phyloP scores from a whole-genome alignment of 1,140 invertebrate species.

The Ruditapes philippinarum region DNA sequence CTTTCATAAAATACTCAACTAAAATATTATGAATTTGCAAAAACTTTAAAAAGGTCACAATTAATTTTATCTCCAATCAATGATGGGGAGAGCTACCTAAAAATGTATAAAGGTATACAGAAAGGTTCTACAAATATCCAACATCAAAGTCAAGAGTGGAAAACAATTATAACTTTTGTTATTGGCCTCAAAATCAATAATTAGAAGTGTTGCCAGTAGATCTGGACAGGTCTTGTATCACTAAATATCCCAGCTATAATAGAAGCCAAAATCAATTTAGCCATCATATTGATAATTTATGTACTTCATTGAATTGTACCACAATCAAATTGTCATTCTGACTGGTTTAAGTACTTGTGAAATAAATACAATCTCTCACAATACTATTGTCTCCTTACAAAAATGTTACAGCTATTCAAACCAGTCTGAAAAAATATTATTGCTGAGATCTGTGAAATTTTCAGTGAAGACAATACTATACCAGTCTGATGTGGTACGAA shows the following conservation, averaged over 20 bases:
- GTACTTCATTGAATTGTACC: slow-evolving; percentile 8
- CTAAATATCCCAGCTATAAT: slow-evolving; percentile 10
- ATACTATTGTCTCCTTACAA: background rate
- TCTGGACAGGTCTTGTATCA: background rate
- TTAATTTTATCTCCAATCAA: too few species aligned
- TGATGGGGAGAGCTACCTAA: too few species aligned
- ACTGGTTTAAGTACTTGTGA: background rate
- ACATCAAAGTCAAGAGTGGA: too few species aligned
- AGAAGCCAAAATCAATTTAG: slow-evolving; percentile 27
- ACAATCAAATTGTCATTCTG: background rate
- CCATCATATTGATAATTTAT: slow-evolving; percentile 11
- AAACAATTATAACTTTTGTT: too few species aligned
- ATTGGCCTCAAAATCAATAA: background rate
- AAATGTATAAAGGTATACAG: too few species aligned
- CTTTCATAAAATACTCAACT: too few species aligned
- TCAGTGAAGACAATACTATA: background rate
- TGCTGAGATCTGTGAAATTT: background rate
- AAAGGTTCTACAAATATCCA: too few species aligned
- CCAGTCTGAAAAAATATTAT: background rate
- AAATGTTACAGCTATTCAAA: background rate
- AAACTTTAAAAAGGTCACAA: too few species aligned
- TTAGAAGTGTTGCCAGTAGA: background rate
- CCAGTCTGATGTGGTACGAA: too few species aligned
- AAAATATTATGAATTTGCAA: too few species aligned
- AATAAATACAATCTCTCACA: background rate